Conservation (phyloP, 2,113 vertebrate genomes). For the Silurus glanis region DNA sequence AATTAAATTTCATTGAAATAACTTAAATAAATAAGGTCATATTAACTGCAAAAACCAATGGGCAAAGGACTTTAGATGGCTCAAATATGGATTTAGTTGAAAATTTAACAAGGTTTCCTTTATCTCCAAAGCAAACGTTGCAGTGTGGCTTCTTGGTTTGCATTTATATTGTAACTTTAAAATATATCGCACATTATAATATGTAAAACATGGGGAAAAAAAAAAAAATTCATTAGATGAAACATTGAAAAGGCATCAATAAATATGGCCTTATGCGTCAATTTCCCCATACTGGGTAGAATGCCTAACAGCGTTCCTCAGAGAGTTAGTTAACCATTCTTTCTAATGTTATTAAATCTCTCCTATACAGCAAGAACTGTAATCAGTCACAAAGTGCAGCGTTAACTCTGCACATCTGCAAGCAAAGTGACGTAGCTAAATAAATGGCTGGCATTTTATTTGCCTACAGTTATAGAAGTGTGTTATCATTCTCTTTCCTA, state of each 20-base stretch:
- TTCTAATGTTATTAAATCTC: background rate
- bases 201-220: too few relatives aligned
- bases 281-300: background rate
- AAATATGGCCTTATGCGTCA: background rate
- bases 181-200: too few relatives aligned
- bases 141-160: background rate
- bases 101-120: background rate
- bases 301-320: background rate
- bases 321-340: background rate
- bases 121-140: background rate
- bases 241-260: background rate
- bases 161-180: background rate
- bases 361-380: background rate
- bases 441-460: background rate
- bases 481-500: background rate
- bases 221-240: too few relatives aligned
- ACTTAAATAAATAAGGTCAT: background rate
- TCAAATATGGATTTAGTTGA: background rate
- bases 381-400: background rate
- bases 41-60: background rate
- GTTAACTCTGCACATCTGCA: too few relatives aligned
- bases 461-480: background rate
- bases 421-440: background rate
- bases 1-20: too few relatives aligned
- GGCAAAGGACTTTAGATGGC: background rate